Percentiles rank a stretch among this genome's conserved stretches.
Conservation (phyloP, 2,797 vertebrate genomes). For the Poeciliopsis gracilis region DNA sequence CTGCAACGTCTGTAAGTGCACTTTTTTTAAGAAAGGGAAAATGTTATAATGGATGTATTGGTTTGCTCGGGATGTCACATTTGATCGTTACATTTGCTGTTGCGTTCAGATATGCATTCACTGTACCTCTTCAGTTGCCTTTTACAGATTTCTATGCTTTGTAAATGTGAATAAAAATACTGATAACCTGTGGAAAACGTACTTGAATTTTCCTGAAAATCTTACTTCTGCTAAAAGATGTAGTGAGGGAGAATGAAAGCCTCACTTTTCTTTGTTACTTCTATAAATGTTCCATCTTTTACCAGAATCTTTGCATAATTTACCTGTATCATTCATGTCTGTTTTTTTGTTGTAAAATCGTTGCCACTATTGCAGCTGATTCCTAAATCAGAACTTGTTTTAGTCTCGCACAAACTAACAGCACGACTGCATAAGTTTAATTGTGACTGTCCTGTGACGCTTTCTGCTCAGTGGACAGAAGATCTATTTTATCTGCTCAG, state of each 20-base stretch:
- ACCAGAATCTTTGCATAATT: constrained; percentile 36
- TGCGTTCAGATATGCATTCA: constrained; percentile 42
- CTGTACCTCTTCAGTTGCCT: constrained; percentile 55
- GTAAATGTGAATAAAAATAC: constrained; percentile 68
- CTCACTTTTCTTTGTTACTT: constrained; percentile 32
- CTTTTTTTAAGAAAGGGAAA: constrained; percentile 48
- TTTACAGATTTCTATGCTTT: constrained; percentile 59
- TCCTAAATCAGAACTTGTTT: constrained; percentile 42
- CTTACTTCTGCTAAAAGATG: constrained; percentile 53
- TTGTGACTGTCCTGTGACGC: constrained; percentile 44
- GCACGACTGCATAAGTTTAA: constrained; percentile 31
- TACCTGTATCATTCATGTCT: constrained; percentile 19
- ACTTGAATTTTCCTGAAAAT: constrained; percentile 72
- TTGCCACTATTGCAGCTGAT: constrained; percentile 21
- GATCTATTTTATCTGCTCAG: constrained; percentile 61
- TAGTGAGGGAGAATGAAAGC: constrained; percentile 23
- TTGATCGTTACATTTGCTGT: constrained; percentile 37
- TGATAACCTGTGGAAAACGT: constrained; percentile 58
- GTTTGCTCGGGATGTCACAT: constrained; percentile 34
- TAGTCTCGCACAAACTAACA: constrained; percentile 55
- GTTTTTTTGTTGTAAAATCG: constrained; percentile 27
- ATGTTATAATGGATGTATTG: constrained; percentile 40
- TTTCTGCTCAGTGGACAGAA: constrained; percentile 46
- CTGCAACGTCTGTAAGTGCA: constrained; percentile 62
- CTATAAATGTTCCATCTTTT: constrained; percentile 25